Base-by-base conservation (phyloP, 2,797 vertebrate genomes). In the Petrocephalus schoutedeni region DNA sequence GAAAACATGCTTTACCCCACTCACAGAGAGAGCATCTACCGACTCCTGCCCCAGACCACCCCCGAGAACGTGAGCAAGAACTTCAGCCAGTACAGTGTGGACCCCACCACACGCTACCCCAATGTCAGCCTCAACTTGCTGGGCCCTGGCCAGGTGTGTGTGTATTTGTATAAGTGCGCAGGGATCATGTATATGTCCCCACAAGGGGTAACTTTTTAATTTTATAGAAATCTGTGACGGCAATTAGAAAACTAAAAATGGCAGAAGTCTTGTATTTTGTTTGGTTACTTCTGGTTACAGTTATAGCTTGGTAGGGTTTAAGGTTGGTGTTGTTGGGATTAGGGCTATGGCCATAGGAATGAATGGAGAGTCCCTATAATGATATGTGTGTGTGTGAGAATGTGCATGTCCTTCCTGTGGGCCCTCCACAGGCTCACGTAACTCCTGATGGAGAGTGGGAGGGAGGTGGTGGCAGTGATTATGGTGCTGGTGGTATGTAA, bases 41-140 rank as follows among this genome's bases (percentile, higher is more conserved):
- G 97, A 28, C 92, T 99, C 57, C 94, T 99, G 89, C 97, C 97
- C 92, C 98, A 99, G 93, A 98, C 97, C 9, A 99, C 98, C 12
- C 98, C 98, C 3, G 98, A 99, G 93, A 99, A 99, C 83, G 96
- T 99, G 92, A 98, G 96, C 94, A 99, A 97, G 90, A 99, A 99
- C 95, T 96, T 97, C 92, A 95, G 94, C 93, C 95, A 96, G 21
- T 99, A 97, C 90, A 97, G 97, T 77, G 94, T 98, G 0, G 97
- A 99, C 89, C 98, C 98, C 0, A 91, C 95, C 4, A 99, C 97
- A 4, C 95, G 98, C 28, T 99, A 99, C 77, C 94, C 97, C 87
- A 98, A 98, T 28, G 93, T 96, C 91, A 97, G 96, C 2, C 89
- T 95, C 83, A 95, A 95, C 91, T 95, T 95, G 61, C 64, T 98